A percentile compares a stretch with the other conserved stretches of the same genome.
Conservation (phyloP, 2,113 vertebrate species). For the Ailurus styani region DNA sequence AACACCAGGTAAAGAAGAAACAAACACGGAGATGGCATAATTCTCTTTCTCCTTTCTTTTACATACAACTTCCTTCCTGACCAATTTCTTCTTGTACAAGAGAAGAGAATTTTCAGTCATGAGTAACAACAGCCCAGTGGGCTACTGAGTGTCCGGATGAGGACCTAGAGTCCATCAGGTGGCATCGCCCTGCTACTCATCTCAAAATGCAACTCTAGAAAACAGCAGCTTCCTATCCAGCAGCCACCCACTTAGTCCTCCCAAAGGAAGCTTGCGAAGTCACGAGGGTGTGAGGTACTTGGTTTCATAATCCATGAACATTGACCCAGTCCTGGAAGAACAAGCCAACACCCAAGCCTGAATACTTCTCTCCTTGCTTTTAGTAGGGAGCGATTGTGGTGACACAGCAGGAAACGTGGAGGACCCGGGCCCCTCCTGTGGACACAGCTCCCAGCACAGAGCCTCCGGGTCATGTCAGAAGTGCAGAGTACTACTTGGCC, state of each 20-base stretch:
- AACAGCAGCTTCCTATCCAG: neutral
- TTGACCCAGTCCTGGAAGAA: neutral
- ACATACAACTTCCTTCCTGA: neutral
- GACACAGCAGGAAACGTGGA: accelerated
- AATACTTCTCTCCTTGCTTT: neutral
- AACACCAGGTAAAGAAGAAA: neutral
- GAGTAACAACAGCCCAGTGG: neutral
- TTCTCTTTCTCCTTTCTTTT: neutral
- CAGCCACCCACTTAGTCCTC: neutral
- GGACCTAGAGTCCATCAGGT: no score
- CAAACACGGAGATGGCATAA: neutral
- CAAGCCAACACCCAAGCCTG: neutral
- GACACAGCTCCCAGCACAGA: accelerated
- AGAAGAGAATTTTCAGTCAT: neutral
- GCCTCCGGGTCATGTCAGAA: accelerated
- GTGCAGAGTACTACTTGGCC: neutral
- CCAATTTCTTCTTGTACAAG: neutral
- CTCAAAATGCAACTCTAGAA: neutral
- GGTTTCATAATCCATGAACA: neutral
- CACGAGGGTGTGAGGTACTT: neutral
- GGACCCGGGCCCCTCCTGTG: accelerated
- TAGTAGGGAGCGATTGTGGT: accelerated
- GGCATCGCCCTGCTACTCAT: neutral
- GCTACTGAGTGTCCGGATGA: neutral
- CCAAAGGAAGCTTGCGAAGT: neutral